Base-by-base conservation (phyloP, 1,140 invertebrate genomes). In the Mactra quadrangularis region DNA sequence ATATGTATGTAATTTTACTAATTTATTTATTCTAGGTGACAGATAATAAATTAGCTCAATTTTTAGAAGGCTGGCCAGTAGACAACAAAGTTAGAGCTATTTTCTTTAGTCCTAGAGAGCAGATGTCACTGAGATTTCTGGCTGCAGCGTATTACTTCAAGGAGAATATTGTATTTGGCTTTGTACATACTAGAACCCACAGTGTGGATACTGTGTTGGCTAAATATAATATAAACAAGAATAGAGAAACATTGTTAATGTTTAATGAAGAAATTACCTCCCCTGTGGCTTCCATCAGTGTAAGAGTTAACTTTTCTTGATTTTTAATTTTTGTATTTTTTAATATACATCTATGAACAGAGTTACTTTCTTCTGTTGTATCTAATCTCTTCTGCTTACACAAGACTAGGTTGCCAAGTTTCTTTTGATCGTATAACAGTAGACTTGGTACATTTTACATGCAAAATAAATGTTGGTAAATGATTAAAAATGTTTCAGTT, bases 81-180 rank as follows among this genome's bases (percentile, higher is more conserved):
- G 98, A 99, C 93, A 99, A 99, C 92, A 95, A 95, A 92, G 96
- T 99, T 52, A 95, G 98, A 72, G 97, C 96, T 33, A 92, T 99
- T 45, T 96, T 99, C 86, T 97, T 99, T 92, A 96, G 97, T 87
- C 96, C 95, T 60, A 94, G 95, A 82, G 95, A 95, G 72, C 94
- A 95, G 4, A 95, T 97, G 9, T 95, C 97, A 47, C 93, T 98
- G 31, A 93, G 98, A 59, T 99, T 99, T 93, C 93, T 98, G 71
- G 94, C 98, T n/a, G 95, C 96, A 47, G 97, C 97, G 0, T 98
- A 96, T 92, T 95, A 96, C 90, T 97, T 97, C 89, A 94, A 96
- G 87, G 95, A 97, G 87, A 94, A 96, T 85, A 96, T 98, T 31
- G 96, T 96, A n/a, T 98, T 98, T 94, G 98, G 97, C 93, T 98